Percentiles rank a stretch among this genome's conserved stretches.
Evolutionary conservation across 1,140 invertebrate species (phyloP).

Genomic region (Neodiprion lecontei): DNA sequence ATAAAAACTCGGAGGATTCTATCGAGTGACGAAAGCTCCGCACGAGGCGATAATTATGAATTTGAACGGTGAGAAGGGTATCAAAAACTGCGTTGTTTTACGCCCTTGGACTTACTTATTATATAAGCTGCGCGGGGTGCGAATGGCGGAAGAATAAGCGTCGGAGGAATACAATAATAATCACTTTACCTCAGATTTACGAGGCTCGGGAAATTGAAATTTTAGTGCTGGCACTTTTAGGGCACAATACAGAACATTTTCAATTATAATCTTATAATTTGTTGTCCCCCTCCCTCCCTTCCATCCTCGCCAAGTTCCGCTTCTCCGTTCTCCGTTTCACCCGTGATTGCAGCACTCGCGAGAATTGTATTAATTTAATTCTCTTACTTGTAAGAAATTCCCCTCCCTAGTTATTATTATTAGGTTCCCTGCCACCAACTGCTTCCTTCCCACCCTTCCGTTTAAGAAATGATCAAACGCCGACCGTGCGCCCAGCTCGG

Average conservation of each 20-base stretch:
- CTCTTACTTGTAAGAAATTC: constrained; percentile 15
- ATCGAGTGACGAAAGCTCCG: too few relatives aligned
- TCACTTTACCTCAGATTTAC: constrained; percentile 61
- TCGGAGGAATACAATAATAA: constrained; percentile 61
- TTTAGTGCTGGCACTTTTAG: constrained; percentile 47
- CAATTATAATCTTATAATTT: constrained; percentile 61
- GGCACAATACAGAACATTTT: constrained; percentile 54
- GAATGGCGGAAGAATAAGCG: constrained; percentile 54
- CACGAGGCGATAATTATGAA: background rate
- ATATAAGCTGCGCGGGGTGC: constrained; percentile 44
- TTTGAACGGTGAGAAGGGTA: background rate
- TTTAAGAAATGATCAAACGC: too few relatives aligned
- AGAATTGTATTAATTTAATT: constrained; percentile 61
- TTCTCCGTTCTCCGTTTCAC: constrained; percentile 23
- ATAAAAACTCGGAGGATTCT: too few relatives aligned
- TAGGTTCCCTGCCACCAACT: too few relatives aligned
- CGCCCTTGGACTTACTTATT: constrained; percentile 36
- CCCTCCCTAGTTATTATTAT: too few relatives aligned
- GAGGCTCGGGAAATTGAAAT: constrained; percentile 60
- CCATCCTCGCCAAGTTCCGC: constrained; percentile 30
- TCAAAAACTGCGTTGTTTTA: constrained; percentile 22
- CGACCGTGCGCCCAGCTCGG: too few relatives aligned
- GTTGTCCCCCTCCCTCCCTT: constrained; percentile 40
- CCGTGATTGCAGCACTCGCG: constrained; percentile 25
- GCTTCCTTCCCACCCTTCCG: too few relatives aligned